Evolutionary conservation across 64 coral and sea anemone species (phyloP), one percentile per base, ranked within the genome.

Genomic region (Pachyseris speciosa): DNA sequence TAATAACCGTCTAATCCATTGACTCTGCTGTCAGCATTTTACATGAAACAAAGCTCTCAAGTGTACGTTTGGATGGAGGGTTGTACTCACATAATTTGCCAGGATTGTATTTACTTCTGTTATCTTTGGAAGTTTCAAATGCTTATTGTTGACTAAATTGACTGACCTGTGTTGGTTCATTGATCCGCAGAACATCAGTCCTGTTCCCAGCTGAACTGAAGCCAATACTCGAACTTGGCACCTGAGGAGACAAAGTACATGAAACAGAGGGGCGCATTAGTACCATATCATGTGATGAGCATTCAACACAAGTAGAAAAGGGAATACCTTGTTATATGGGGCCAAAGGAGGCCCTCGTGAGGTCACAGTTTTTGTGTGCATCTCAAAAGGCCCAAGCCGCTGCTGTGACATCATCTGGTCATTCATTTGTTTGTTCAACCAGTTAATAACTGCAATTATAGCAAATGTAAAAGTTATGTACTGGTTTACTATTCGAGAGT

Each of bases 401-500:
- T 91, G 89, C 32, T 74, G 76, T 13, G 58, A 67, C 44, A 90
- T 69, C 89, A 91, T 91, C 65, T 94, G 92, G 26, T 94, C 92
- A 45, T 94, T 94, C 40, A 94, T 94, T 74, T 94, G 92, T n/a
- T 81, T 94, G 61, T 94, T 94, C 43, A 94, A 45, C 44, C 83
- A 94, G 65, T 94, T 94, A 36, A 94, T 94, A 26, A 94, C 92
- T 94, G 39, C 11, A 94, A 66, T 31, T 64, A 83, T 16, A 33
- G 13, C 40, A 3, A 60, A 34, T 57, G n/a, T n/a, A n/a, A n/a
- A n/a, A n/a, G n/a, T n/a, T n/a, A n/a, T n/a, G n/a, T n/a, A n/a
- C n/a, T n/a, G n/a, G n/a, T n/a, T n/a, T n/a, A n/a, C n/a, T n/a
- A n/a, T n/a, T n/a, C n/a, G n/a, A n/a, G n/a, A n/a, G n/a, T n/a